Evolutionary conservation across 2,113 vertebrate genomes (phyloP).

Genomic region (Sinocyclocheilus rhinocerous): DNA sequence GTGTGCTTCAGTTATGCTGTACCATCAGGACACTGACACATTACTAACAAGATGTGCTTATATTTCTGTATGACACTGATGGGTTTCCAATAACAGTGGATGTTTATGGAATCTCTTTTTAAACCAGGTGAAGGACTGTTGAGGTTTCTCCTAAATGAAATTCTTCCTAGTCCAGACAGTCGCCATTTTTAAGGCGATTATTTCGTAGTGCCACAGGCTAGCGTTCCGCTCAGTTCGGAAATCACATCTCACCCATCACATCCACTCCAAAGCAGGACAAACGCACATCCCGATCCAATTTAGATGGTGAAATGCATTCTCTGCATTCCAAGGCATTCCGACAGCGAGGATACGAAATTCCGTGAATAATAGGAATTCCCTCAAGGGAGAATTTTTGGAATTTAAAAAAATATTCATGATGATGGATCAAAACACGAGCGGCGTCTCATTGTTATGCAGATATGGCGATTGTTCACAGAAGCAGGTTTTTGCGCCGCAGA

Average conservation of each 20-base stretch:
- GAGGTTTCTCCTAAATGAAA: background rate
- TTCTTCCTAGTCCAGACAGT: constrained; percentile 16
- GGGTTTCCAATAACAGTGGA: background rate
- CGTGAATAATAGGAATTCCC: constrained; percentile 25
- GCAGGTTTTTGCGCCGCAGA: background rate
- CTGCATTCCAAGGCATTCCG: background rate
- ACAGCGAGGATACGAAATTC: background rate
- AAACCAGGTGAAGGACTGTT: background rate
- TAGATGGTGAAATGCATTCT: background rate
- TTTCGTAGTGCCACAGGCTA: constrained; percentile 15
- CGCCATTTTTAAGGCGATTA: constrained; percentile 3
- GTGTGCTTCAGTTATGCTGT: too few species aligned
- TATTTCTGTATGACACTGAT: background rate
- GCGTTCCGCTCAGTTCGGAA: constrained; percentile 22
- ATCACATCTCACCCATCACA: constrained; percentile 43
- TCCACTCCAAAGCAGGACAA: background rate
- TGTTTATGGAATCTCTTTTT: background rate
- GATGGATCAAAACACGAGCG: background rate
- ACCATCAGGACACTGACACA: too few species aligned
- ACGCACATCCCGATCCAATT: constrained; percentile 42
- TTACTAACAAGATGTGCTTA: background rate
- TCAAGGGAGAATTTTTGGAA: constrained; percentile 18
- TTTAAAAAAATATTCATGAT: background rate
- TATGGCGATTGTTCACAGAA: constrained; percentile 25
- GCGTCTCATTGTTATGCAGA: constrained; percentile 51